Percentiles rank a stretch among this genome's conserved stretches.
Evolutionary conservation across 1,140 invertebrate genomes (phyloP).

Genomic region (Mylabris phalerata): DNA sequence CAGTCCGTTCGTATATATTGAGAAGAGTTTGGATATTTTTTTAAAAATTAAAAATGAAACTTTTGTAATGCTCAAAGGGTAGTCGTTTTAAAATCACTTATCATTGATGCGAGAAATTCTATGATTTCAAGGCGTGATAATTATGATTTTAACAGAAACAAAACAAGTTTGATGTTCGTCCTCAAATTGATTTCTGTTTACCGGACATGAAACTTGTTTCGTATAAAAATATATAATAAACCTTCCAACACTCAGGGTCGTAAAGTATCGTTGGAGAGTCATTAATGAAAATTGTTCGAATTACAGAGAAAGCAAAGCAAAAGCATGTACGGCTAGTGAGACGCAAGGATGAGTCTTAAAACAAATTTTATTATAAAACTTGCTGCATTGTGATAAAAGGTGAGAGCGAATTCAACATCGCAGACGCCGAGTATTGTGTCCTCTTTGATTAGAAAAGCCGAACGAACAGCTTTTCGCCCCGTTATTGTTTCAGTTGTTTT

Average conservation of each 20-base stretch:
- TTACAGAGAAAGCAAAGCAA: constrained; percentile 2
- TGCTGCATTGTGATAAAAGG: no score
- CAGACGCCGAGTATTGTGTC: no score
- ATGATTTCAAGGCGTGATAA: constrained; percentile 1
- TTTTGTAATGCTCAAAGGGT: constrained; percentile 34
- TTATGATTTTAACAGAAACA: neutral
- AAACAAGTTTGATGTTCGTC: no score
- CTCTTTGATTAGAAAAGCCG: no score
- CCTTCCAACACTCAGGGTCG: constrained; percentile 36
- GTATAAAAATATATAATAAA: no score
- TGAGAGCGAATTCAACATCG: no score
- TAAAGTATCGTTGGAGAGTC: neutral
- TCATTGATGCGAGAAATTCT: neutral
- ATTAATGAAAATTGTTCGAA: constrained; percentile 8
- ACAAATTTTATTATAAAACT: no score
- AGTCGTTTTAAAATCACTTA: neutral
- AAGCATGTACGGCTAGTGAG: no score
- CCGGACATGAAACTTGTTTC: neutral
- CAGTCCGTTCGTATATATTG: constrained; percentile 34
- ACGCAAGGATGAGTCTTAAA: no score
- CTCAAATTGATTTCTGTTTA: neutral
- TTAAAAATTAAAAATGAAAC: constrained; percentile 16
- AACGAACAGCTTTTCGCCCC: no score
- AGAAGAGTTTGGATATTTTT: constrained; percentile 37
- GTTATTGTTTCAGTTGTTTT: no score